These are phyloP conservation scores for Lasius platythorax DNA, from an alignment of 2,888 invertebrate genomes.

Conservation along the genomic window DNA sequence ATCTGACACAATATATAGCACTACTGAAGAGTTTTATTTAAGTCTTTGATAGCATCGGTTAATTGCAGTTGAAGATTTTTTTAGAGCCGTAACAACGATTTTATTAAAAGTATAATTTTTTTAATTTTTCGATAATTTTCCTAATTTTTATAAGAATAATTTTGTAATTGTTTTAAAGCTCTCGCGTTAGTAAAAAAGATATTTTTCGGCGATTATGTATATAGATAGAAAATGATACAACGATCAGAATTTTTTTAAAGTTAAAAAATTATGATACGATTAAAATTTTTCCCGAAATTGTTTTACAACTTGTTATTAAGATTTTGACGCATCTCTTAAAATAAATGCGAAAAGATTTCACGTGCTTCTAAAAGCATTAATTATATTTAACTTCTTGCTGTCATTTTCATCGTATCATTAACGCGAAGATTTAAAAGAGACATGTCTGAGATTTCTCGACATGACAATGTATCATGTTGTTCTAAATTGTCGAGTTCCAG, in stretches of 20 bases:
- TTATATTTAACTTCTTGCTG: not conserved
- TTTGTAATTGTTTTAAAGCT: not conserved
- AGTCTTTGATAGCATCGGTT: not conserved
- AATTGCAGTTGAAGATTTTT: not conserved
- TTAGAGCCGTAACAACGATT: not conserved
- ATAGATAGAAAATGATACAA: not conserved
- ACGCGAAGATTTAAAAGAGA: not conserved
- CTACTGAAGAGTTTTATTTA: not conserved
- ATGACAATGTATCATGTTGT: slow-evolving; percentile 10
- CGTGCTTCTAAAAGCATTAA: not conserved
- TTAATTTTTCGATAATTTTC: not conserved
- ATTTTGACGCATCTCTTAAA: not conserved
- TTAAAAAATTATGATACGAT: not conserved
- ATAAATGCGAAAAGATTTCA: slow-evolving; percentile 5
- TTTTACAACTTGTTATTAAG: not conserved
- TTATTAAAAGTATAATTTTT: not conserved
- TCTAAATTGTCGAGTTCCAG: slow-evolving; percentile 26
- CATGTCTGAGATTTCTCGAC: not conserved
- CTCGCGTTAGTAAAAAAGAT: not conserved
- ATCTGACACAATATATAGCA: not conserved
- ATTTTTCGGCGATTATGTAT: not conserved
- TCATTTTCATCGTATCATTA: not conserved
- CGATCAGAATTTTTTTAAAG: not conserved
- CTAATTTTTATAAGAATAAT: not conserved
- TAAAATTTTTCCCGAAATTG: not conserved